phyloP scores from a whole-genome alignment of 2,113 vertebrate genomes.

The Semnornis frantzii region DNA sequence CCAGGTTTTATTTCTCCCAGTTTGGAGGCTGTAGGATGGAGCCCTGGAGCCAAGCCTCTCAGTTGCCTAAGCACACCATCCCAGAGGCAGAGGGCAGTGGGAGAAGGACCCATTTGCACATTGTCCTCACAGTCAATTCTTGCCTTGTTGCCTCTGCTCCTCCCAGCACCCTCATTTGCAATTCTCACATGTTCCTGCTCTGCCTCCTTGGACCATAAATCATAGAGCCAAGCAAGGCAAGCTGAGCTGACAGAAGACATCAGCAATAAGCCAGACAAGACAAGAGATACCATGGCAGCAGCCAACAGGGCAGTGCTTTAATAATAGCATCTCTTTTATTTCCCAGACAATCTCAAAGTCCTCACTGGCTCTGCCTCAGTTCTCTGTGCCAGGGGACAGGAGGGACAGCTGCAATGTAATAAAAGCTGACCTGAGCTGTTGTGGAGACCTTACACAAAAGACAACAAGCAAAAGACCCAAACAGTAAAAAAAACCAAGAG shows the following conservation, averaged over 20 bases:
- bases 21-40: fast-evolving
- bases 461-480: not conserved
- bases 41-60: not conserved
- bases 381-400: conserved; percentile 9
- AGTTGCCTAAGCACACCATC: not conserved
- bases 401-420: conserved; percentile 20
- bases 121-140: not conserved
- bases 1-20: no score
- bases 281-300: conserved; percentile 35
- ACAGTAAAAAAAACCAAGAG: not conserved
- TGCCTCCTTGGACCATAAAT: conserved; percentile 37
- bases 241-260: conserved; percentile 52
- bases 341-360: conserved; percentile 23
- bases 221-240: not conserved
- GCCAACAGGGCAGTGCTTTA: conserved; percentile 16
- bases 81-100: not conserved
- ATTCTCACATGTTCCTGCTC: conserved; percentile 25
- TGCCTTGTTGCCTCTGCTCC: not conserved
- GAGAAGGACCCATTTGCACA: not conserved
- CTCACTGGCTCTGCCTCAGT: not conserved
- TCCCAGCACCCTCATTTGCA: conserved; percentile 24
- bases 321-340: conserved; percentile 50
- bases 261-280: conserved; percentile 47
- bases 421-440: conserved; percentile 36
- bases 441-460: not conserved